A percentile compares a stretch with the other conserved stretches of the same genome.
These are phyloP conservation scores for Rhegmatorhina hoffmannsi DNA, from an alignment of 2,113 vertebrate species.

Conservation along the genomic window DNA sequence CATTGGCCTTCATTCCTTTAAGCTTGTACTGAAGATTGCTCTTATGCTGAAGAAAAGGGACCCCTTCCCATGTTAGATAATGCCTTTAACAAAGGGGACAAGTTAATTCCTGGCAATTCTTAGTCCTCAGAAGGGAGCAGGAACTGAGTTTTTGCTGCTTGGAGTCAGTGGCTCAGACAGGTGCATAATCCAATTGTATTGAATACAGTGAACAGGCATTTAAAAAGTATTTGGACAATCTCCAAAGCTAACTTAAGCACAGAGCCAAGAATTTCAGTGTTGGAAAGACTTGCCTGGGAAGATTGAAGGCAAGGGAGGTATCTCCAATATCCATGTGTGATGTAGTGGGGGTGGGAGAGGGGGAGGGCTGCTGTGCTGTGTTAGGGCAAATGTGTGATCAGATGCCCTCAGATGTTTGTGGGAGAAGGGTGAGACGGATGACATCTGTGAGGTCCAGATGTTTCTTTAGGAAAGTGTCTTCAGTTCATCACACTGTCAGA, in stretches of 20 bases:
- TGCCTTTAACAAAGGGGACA: not conserved
- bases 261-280: constrained; percentile 12
- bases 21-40: not conserved
- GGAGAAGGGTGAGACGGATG: not conserved
- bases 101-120: not conserved
- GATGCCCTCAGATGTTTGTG: not conserved
- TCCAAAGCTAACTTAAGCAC: constrained; percentile 15
- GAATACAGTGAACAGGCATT: not conserved
- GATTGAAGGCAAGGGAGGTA: not conserved
- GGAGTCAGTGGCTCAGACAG: not conserved
- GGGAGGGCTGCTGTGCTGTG: not conserved
- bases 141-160: not conserved
- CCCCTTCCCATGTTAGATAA: not conserved
- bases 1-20: not conserved
- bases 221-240: not conserved
- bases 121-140: not conserved
- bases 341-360: not conserved
- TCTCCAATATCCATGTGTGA: not conserved
- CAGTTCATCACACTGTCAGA: not conserved
- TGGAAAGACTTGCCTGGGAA: constrained; percentile 3
- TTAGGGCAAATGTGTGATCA: not conserved
- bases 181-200: not conserved
- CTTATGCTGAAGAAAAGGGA: not conserved
- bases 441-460: not conserved
- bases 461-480: not conserved